phyloP scores from a whole-genome alignment of 2,888 invertebrate genomes.

The Limnephilus marmoratus region DNA sequence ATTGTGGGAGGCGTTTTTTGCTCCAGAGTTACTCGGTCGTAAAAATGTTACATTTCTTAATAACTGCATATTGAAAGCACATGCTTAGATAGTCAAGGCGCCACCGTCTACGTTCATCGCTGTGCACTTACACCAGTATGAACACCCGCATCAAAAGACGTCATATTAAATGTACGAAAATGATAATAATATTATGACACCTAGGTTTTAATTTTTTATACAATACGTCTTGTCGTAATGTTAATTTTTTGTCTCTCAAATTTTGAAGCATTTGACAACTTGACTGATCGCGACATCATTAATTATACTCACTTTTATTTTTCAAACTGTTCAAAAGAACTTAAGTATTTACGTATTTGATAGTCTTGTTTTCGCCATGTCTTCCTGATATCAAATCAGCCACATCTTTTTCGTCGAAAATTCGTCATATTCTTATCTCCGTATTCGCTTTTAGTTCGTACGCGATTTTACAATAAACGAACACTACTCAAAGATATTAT shows the following conservation, averaged over 20 bases:
- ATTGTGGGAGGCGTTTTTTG: slow-evolving; percentile 42
- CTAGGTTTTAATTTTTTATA: too few relatives aligned
- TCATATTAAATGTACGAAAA: background rate
- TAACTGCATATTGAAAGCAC: slow-evolving; percentile 29
- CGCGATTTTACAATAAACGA: too few relatives aligned
- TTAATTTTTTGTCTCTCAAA: background rate
- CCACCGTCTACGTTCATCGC: background rate
- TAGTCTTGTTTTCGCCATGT: background rate
- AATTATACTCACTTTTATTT: background rate
- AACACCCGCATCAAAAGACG: background rate
- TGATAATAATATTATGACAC: background rate
- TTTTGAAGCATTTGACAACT: background rate
- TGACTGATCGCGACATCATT: background rate
- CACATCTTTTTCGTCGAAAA: background rate
- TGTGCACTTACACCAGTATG: background rate
- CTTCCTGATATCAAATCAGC: background rate
- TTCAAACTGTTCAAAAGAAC: background rate
- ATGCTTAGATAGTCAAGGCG: background rate
- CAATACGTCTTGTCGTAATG: background rate
- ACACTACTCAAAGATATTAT: too few relatives aligned
- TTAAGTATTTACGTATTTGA: background rate
- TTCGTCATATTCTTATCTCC: too few relatives aligned
- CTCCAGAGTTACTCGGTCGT: background rate
- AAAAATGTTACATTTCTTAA: slow-evolving; percentile 1
- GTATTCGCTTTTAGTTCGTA: too few relatives aligned